Evolutionary conservation across 2,888 invertebrate genomes (phyloP).

Genomic region (Drosophila atripex): DNA sequence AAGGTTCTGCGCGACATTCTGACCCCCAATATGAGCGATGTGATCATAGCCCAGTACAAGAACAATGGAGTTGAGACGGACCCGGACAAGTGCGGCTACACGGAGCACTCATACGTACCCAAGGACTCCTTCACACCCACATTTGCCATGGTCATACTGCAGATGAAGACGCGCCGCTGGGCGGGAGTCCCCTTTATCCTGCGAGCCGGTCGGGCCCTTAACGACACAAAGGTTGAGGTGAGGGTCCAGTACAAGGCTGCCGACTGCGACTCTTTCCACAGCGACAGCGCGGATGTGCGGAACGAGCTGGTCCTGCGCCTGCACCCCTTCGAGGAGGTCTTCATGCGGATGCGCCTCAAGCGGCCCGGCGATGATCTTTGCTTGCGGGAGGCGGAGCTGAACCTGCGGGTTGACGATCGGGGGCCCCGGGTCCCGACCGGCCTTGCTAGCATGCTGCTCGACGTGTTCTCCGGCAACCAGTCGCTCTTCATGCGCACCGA

Average conservation of each 20-base stretch:
- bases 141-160: slow-evolving; percentile 56
- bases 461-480: slow-evolving; percentile 61
- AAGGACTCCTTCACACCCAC: slow-evolving; percentile 64
- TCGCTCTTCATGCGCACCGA: slow-evolving; percentile 71
- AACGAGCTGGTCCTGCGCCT: slow-evolving; percentile 61
- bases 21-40: slow-evolving; percentile 49
- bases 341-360: slow-evolving; percentile 66
- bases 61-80: slow-evolving; percentile 57
- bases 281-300: slow-evolving; percentile 8
- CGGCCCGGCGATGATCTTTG: slow-evolving; percentile 45
- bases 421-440: slow-evolving; percentile 1
- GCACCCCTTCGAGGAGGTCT: slow-evolving; percentile 55
- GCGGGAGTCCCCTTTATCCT: slow-evolving; percentile 62
- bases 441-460: slow-evolving; percentile 46
- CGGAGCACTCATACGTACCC: slow-evolving; percentile 65
- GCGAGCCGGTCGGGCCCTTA: slow-evolving; percentile 60
- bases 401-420: slow-evolving; percentile 38
- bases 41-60: slow-evolving; percentile 58
- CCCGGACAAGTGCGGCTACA: slow-evolving; percentile 58
- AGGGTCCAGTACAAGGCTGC: slow-evolving; percentile 59
- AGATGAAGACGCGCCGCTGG: slow-evolving; percentile 62
- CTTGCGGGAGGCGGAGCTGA: slow-evolving; percentile 48
- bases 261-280: slow-evolving; percentile 37
- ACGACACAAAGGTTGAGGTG: slow-evolving; percentile 62
- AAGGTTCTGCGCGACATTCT: slow-evolving; percentile 52